Percentiles rank a stretch among this genome's conserved stretches.
phyloP scores from a whole-genome alignment of 2,797 vertebrate species.

The Gobionotothen gibberifrons region DNA sequence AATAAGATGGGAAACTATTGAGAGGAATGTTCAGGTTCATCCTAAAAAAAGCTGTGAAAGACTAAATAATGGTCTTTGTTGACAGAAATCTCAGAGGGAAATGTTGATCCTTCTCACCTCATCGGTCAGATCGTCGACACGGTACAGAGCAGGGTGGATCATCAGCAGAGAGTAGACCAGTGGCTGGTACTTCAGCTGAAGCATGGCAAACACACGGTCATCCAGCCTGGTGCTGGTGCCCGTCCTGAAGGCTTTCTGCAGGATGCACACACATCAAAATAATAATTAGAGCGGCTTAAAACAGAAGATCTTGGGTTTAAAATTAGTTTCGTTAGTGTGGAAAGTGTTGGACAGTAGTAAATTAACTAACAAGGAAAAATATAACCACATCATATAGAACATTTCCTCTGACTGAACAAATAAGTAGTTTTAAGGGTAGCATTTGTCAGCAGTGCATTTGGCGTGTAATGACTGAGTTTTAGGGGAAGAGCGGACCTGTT shows the following conservation, averaged over 20 bases:
- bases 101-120: conserved; percentile 83
- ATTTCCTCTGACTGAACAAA: background rate
- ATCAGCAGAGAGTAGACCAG: conserved; percentile 92
- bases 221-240: conserved; percentile 91
- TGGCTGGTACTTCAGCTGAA: conserved; percentile 95
- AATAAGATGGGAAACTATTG: background rate
- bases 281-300: background rate
- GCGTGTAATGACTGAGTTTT: background rate
- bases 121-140: conserved; percentile 90
- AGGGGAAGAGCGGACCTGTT: conserved; percentile 85
- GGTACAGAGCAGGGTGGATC: conserved; percentile 94
- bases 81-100: background rate
- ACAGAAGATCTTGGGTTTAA: background rate
- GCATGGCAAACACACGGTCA: conserved; percentile 94
- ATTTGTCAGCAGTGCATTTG: background rate
- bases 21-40: background rate
- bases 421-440: background rate
- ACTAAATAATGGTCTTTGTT: background rate
- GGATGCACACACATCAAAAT: background rate
- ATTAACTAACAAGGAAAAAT: background rate
- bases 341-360: background rate
- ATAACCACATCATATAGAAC: background rate
- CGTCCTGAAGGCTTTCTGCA: conserved; percentile 94
- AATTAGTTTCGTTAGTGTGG: background rate
- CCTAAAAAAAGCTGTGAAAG: background rate